Evolutionary conservation across 2,797 vertebrate species (phyloP), one percentile per base, ranked within the genome.

Genomic region (Xiphorhynchus erythropygius): DNA sequence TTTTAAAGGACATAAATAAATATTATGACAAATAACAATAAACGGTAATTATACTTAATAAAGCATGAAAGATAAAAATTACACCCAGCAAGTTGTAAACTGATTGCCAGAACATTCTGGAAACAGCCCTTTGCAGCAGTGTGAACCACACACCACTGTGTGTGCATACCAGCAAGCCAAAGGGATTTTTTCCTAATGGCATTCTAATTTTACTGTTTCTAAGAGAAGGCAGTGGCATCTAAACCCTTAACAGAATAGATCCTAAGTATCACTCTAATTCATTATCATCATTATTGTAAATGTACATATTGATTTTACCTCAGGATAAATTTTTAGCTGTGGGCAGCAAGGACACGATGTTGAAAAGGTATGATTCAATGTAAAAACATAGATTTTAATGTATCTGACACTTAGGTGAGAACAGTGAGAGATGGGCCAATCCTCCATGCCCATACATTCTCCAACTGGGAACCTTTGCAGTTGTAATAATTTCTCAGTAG

Each of bases 61-160:
- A 68, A 57, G 42, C 24, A 69, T 18, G 13, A 71, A 21, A 85
- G 42, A 52, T 16, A 56, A 87, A 86, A 88, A 32, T 55, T 7
- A 33, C 8, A 17, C 3, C 5, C 42, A 60, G 44, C 30, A 59
- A 75, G 41, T 35, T 55, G 37, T 2, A 55, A 70, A 30, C 13
- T 1, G 16, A 35, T n/a, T 37, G 35, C 69, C 55, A 78, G 91
- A 94, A 83, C 11, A 18, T 83, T 92, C 82, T 80, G 87, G 91
- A 75, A 84, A 19, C 2, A 52, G 77, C 62, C 49, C 47, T 56
- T 2, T 73, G 77, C 59, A 55, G 82, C 3, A 10, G n/a, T n/a
- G 68, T 33, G 50, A 78, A 30, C 60, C 46, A 65, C 35, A 59
- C 32, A 27, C 6, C 10, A 65, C 8, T 49, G 35, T 30, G 74